Evolutionary conservation across 1,140 invertebrate species (phyloP).

Genomic region (Drosophila busckii): DNA sequence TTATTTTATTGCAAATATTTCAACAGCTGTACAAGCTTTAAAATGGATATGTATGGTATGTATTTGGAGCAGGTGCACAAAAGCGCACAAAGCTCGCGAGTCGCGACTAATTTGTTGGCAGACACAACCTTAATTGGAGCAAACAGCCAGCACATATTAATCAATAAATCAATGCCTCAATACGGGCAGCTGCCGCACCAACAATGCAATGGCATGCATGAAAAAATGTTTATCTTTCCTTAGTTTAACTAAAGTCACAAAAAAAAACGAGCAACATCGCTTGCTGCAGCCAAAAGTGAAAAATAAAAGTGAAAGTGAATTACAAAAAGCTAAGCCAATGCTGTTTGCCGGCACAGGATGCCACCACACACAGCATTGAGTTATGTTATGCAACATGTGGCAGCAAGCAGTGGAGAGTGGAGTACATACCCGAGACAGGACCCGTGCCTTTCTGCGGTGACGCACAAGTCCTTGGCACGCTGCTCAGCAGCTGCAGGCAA

Average conservation of each 20-base stretch:
- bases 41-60: slow-evolving; percentile 15
- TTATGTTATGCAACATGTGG: slow-evolving; percentile 22
- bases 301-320: slow-evolving; percentile 58
- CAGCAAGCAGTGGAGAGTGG: background rate
- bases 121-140: slow-evolving; percentile 37
- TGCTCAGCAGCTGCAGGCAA: slow-evolving; percentile 56
- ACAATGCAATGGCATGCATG: background rate
- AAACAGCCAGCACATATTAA: slow-evolving; percentile 30
- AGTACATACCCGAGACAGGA: slow-evolving; percentile 35
- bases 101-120: slow-evolving; percentile 44
- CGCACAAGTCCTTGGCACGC: slow-evolving; percentile 50
- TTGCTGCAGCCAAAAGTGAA: slow-evolving; percentile 13
- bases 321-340: background rate
- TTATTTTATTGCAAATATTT: slow-evolving; percentile 50
- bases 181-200: slow-evolving; percentile 28
- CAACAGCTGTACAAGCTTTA: slow-evolving; percentile 21
- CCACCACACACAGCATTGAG: background rate
- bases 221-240: slow-evolving; percentile 19
- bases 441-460: slow-evolving; percentile 45
- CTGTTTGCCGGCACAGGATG: too few species aligned
- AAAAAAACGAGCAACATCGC: slow-evolving; percentile 5
- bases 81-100: slow-evolving; percentile 26
- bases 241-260: slow-evolving; percentile 37
- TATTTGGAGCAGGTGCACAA: slow-evolving; percentile 27
- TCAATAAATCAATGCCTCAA: slow-evolving; percentile 42